A percentile compares a stretch with the other conserved stretches of the same genome.
Evolutionary conservation across 2,797 vertebrate species (phyloP).

Genomic region (Microcaecilia unicolor): DNA sequence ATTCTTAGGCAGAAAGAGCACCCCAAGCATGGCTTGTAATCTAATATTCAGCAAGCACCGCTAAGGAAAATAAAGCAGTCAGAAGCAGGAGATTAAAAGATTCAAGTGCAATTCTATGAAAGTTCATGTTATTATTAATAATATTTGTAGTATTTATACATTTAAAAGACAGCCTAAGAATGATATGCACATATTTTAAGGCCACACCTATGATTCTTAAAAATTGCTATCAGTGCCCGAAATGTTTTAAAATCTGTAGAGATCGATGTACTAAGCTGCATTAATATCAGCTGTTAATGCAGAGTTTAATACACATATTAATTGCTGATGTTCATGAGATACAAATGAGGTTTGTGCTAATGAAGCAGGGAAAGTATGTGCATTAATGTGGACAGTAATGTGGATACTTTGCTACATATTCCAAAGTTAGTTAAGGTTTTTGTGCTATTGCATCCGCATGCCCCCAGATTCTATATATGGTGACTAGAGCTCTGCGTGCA

Average conservation of each 20-base stretch:
- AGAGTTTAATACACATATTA: no score
- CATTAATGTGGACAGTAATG: no score
- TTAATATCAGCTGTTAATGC: no score
- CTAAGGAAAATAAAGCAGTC: constrained; percentile 14
- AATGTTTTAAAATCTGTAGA: constrained; percentile 15
- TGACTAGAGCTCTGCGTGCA: no score
- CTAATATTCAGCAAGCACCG: neutral
- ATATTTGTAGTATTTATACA: neutral
- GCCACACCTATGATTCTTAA: constrained; percentile 16
- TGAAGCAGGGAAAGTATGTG: no score
- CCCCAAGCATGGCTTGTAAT: constrained; percentile 2
- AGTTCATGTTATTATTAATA: constrained; percentile 6
- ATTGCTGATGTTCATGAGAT: no score
- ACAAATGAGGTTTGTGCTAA: no score
- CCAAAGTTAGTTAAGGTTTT: no score
- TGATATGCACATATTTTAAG: constrained; percentile 8
- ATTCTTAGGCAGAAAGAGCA: constrained; percentile 36
- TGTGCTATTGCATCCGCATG: no score
- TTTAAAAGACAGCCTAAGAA: constrained; percentile 13
- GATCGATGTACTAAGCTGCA: no score
- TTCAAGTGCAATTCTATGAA: constrained; percentile 1
- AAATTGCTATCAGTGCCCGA: constrained; percentile 5
- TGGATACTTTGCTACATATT: no score
- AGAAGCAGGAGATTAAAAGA: constrained; percentile 5
- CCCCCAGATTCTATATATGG: no score